A percentile compares a stretch with the other conserved stretches of the same genome.
Evolutionary conservation across 2,113 vertebrate species (phyloP).

Genomic region (Catagonus wagneri): DNA sequence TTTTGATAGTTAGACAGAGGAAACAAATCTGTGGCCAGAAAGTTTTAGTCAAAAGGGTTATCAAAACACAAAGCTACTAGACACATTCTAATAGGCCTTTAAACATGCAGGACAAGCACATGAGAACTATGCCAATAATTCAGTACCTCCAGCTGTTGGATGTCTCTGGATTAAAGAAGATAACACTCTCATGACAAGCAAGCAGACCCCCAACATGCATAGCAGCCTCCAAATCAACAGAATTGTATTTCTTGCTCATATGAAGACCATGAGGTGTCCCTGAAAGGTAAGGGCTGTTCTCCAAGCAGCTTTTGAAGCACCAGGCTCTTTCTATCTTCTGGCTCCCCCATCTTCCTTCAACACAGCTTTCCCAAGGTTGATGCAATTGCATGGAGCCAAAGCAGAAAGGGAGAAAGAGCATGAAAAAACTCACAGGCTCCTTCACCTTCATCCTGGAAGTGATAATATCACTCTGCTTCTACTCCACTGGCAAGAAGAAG

Average conservation of each 20-base stretch:
- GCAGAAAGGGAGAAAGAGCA: background rate
- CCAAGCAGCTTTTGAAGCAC: background rate
- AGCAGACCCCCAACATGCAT: background rate
- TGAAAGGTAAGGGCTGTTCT: background rate
- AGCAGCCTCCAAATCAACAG: background rate
- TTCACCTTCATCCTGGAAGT: background rate
- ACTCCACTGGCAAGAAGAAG: background rate
- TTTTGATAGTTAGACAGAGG: background rate
- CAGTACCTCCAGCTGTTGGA: background rate
- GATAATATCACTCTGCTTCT: background rate
- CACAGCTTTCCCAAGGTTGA: background rate
- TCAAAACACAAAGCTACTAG: background rate
- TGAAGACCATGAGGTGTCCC: background rate
- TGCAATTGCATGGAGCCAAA: background rate
- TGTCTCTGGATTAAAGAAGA: background rate
- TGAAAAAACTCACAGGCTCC: background rate
- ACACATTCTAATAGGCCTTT: background rate
- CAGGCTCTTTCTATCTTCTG: background rate
- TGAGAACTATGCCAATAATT: background rate
- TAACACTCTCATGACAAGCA: background rate
- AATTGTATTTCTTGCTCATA: background rate
- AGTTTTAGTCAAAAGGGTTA: background rate
- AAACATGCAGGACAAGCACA: accelerated
- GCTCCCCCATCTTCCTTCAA: background rate
- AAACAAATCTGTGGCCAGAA: background rate